Conservation (phyloP, 1,140 invertebrate species). For the Trypoxylus dichotomus region DNA sequence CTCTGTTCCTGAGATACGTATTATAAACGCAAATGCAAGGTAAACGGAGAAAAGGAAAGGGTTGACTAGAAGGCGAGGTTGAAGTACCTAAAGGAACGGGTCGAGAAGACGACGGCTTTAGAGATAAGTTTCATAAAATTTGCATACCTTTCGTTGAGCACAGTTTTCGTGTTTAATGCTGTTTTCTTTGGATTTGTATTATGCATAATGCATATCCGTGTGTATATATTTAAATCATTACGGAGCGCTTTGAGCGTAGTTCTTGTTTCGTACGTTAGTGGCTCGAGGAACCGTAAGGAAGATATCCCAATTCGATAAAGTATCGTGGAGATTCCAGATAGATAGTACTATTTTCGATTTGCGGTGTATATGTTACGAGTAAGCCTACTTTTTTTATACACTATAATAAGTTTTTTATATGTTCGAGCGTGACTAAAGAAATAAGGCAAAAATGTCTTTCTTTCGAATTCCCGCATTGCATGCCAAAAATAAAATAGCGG, state of each 20-base stretch:
- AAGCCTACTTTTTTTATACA: too few species aligned
- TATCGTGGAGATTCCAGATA: background rate
- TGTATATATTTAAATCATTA: slow-evolving; percentile 4
- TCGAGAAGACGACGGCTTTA: background rate
- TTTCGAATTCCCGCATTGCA: too few species aligned
- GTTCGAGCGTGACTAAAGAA: background rate
- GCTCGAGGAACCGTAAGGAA: background rate
- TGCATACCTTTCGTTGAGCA: background rate
- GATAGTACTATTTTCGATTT: background rate
- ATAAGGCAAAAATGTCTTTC: background rate
- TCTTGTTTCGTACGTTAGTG: background rate
- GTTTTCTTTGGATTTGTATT: slow-evolving; percentile 3
- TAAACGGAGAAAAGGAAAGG: background rate
- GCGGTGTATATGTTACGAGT: background rate
- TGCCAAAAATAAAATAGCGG: too few species aligned
- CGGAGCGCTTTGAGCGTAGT: background rate
- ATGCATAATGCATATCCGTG: background rate
- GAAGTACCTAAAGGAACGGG: background rate
- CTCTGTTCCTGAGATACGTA: background rate
- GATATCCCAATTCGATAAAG: background rate
- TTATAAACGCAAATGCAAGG: background rate
- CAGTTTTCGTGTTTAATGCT: background rate
- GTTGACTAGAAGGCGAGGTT: background rate
- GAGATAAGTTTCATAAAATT: slow-evolving; percentile 1
- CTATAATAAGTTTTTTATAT: too few species aligned